Percentiles rank a stretch among this genome's conserved stretches.
Evolutionary conservation across 2,888 invertebrate species (phyloP).

Genomic region (Thereva nobilitata): DNA sequence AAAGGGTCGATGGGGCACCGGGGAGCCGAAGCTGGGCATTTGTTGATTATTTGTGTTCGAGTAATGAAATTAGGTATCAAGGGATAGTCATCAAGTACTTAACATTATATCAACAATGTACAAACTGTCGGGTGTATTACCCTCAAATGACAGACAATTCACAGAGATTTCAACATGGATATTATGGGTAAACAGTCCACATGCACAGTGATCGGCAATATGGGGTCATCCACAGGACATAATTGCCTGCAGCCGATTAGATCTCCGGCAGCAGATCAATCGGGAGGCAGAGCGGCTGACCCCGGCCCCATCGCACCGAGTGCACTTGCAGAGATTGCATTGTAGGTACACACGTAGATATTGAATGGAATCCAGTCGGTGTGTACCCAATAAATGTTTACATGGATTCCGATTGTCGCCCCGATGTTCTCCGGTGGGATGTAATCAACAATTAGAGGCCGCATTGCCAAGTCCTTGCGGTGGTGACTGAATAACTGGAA

Average conservation of each 20-base stretch:
- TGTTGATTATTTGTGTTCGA: slow-evolving; percentile 31
- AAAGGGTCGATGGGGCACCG: slow-evolving; percentile 15
- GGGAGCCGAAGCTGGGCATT: slow-evolving; percentile 11
- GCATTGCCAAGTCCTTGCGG: slow-evolving; percentile 18
- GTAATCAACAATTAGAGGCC: slow-evolving; percentile 13
- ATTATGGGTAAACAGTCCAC: slow-evolving; percentile 30
- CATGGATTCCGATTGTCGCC: slow-evolving; percentile 22
- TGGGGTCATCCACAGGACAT: slow-evolving; percentile 23
- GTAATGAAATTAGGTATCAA: slow-evolving; percentile 23
- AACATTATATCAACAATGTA: slow-evolving; percentile 28
- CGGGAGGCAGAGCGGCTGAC: no score
- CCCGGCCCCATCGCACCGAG: no score
- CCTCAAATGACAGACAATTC: slow-evolving; percentile 34
- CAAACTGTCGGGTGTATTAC: slow-evolving; percentile 25
- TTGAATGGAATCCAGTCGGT: neutral
- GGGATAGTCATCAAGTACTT: slow-evolving; percentile 19
- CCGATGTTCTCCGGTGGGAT: slow-evolving; percentile 12
- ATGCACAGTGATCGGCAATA: slow-evolving; percentile 26
- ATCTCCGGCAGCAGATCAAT: no score
- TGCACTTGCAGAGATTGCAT: no score
- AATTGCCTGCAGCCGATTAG: slow-evolving; percentile 24
- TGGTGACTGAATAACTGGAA: neutral
- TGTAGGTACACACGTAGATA: neutral
- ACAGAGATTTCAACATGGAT: slow-evolving; percentile 32
- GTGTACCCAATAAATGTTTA: slow-evolving; percentile 33